Percentiles rank a stretch among this genome's conserved stretches.
Conservation (phyloP, 2,888 invertebrate species). For the Ichneumon xanthorius region DNA sequence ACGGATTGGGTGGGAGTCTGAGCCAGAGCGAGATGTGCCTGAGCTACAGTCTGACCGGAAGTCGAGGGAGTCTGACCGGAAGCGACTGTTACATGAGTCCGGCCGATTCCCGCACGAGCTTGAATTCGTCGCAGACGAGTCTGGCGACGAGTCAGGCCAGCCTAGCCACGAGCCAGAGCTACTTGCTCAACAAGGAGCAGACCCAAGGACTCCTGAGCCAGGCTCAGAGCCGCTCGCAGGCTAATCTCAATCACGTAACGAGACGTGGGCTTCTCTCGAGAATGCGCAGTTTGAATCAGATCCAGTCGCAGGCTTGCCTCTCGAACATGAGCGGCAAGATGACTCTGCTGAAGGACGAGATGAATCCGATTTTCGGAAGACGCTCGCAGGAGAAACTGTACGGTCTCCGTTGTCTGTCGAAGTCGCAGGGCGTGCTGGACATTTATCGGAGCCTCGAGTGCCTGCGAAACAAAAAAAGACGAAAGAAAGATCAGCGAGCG, state of each 20-base stretch:
- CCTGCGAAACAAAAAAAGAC: slow-evolving; percentile 75
- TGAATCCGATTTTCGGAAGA: slow-evolving; percentile 81
- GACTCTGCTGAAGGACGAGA: slow-evolving; percentile 68
- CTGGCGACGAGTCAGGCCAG: slow-evolving; percentile 73
- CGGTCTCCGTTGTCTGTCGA: slow-evolving; percentile 85
- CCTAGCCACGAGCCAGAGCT: slow-evolving; percentile 79
- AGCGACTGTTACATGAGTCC: slow-evolving; percentile 80
- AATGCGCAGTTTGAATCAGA: slow-evolving; percentile 81
- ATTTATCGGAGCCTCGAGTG: slow-evolving; percentile 84
- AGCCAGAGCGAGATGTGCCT: slow-evolving; percentile 86
- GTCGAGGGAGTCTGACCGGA: slow-evolving; percentile 70
- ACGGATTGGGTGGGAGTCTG: slow-evolving; percentile 78
- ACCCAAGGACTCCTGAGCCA: slow-evolving; percentile 82
- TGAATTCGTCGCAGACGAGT: slow-evolving; percentile 81
- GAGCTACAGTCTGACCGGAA: slow-evolving; percentile 79
- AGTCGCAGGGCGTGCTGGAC: slow-evolving; percentile 85
- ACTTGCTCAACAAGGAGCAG: slow-evolving; percentile 82
- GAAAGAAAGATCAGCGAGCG: slow-evolving; percentile 77
- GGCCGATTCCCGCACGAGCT: slow-evolving; percentile 80
- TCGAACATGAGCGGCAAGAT: slow-evolving; percentile 73
- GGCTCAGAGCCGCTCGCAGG: slow-evolving; percentile 82
- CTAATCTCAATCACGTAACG: slow-evolving; percentile 78
- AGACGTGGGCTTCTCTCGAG: slow-evolving; percentile 80
- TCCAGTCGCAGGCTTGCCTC: slow-evolving; percentile 84
- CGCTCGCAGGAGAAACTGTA: slow-evolving; percentile 85